phyloP scores from a whole-genome alignment of 2,797 vertebrate species.

The Triplophysa bombifrons region DNA sequence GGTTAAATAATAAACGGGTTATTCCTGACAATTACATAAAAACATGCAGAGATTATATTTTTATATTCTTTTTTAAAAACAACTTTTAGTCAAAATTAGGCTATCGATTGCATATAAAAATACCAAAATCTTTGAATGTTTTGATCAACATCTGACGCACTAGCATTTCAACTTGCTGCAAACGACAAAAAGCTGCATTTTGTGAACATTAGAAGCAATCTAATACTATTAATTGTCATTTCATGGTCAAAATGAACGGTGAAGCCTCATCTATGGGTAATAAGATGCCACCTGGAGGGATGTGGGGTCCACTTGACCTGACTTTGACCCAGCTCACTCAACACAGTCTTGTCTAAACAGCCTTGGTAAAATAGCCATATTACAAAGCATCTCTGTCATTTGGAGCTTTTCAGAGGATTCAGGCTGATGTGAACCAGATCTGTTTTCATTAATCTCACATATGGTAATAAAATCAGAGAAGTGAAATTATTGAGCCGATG shows the following conservation, averaged over 20 bases:
- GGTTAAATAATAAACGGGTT: not conserved
- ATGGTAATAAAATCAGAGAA: not conserved
- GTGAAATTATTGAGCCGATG: not conserved
- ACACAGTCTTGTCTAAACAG: conserved; percentile 56
- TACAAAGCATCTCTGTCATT: conserved; percentile 59
- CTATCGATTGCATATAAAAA: no score
- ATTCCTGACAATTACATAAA: not conserved
- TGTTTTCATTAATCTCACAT: conserved; percentile 8
- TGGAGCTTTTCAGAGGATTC: conserved; percentile 38
- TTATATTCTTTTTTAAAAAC: no score
- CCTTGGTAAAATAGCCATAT: conserved; percentile 9
- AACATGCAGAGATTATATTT: no score
- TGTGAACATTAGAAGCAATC: not conserved
- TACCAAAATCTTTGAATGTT: no score
- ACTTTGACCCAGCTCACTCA: conserved; percentile 59
- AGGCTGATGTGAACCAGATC: conserved; percentile 2
- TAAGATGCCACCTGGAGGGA: conserved; percentile 50
- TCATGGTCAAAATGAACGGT: not conserved
- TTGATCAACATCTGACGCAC: not conserved
- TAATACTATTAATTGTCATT: no score
- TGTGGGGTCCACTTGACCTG: conserved; percentile 60
- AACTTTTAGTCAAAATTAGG: no score
- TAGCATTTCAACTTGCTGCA: not conserved
- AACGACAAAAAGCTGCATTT: not conserved
- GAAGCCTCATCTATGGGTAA: conserved; percentile 14